phyloP scores from a whole-genome alignment of 2,113 vertebrate genomes.

The Saguinus imperator region DNA sequence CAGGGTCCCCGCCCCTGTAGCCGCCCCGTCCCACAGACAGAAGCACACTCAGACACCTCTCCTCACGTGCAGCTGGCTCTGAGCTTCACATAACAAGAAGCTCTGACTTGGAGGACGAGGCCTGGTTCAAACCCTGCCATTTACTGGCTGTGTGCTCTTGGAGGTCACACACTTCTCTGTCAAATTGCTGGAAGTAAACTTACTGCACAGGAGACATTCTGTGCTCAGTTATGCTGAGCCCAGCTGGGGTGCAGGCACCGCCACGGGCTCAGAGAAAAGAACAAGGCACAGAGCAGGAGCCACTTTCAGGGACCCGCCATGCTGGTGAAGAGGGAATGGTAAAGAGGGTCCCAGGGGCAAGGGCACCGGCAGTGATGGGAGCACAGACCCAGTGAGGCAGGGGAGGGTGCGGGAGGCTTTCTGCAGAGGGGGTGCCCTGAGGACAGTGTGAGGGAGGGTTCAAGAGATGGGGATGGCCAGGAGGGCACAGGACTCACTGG shows the following conservation, averaged over 20 bases:
- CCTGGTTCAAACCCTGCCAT: not conserved
- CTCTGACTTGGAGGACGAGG: too few relatives aligned
- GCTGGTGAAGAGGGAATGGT: not conserved
- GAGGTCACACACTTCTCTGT: not conserved
- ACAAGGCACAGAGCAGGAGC: not conserved
- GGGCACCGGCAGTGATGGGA: rapidly evolving
- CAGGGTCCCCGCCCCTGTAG: not conserved
- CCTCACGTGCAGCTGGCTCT: rapidly evolving
- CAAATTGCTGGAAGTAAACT: not conserved
- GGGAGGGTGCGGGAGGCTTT: not conserved
- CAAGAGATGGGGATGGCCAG: rapidly evolving
- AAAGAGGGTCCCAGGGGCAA: not conserved
- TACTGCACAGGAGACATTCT: not conserved
- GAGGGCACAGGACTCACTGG: too few relatives aligned
- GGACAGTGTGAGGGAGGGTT: not conserved
- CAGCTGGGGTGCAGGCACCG: not conserved
- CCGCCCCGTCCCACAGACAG: not conserved
- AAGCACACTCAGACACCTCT: rapidly evolving
- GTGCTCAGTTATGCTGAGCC: not conserved
- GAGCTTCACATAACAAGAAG: rapidly evolving
- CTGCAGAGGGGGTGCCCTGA: not conserved
- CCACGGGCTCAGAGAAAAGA: not conserved
- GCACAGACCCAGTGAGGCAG: rapidly evolving
- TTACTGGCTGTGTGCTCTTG: not conserved
- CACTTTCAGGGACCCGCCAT: not conserved